These are phyloP conservation scores for Phrynocephalus vlangalii DNA, from an alignment of 2,797 vertebrate species.

Conservation along the genomic window DNA sequence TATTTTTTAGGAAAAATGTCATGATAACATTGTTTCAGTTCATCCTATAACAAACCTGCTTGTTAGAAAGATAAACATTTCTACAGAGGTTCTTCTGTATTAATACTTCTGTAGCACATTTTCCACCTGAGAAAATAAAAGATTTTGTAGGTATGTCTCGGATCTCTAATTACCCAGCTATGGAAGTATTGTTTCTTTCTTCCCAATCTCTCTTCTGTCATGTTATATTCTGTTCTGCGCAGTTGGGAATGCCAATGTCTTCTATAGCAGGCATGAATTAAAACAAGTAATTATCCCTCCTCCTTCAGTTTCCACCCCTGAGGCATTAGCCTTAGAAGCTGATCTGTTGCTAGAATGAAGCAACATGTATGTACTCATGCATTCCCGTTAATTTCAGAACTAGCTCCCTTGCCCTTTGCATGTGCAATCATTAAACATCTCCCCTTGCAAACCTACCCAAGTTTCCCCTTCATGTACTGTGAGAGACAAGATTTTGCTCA, in stretches of 20 bases:
- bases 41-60: background rate
- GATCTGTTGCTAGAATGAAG: constrained; percentile 27
- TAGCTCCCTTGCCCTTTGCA: constrained; percentile 8
- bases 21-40: background rate
- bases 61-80: background rate
- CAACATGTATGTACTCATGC: constrained; percentile 6
- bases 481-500: constrained; percentile 41
- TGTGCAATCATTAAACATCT: constrained; percentile 40
- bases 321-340: constrained; percentile 4
- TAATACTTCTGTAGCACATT: background rate
- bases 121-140: background rate
- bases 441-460: constrained; percentile 29
- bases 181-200: background rate
- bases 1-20: background rate
- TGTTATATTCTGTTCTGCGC: constrained; percentile 22
- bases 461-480: constrained; percentile 34
- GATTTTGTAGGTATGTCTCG: background rate
- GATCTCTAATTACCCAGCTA: background rate
- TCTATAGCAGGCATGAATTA: constrained; percentile 29
- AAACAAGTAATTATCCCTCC: constrained; percentile 10
- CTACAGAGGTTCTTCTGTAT: background rate
- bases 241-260: constrained; percentile 27
- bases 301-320: background rate
- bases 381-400: constrained; percentile 30
- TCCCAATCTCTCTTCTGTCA: background rate